These are phyloP conservation scores for Psittacus erithacus DNA, from an alignment of 2,113 vertebrate genomes.

Conservation along the genomic window DNA sequence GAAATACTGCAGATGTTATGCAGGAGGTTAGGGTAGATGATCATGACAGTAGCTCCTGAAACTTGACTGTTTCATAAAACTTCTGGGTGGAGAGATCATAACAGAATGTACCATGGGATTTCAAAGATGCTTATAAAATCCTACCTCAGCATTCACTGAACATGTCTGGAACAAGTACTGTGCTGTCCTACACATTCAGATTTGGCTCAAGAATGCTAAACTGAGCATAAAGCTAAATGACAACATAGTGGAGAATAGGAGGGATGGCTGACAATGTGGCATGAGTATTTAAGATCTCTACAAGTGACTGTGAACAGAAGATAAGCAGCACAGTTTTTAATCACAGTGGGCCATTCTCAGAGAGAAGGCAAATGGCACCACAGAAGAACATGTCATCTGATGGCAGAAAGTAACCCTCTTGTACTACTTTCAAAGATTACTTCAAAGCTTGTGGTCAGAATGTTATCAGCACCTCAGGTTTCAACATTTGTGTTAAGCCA, in stretches of 20 bases:
- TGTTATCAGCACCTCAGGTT: neutral
- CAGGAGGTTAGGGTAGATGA: neutral
- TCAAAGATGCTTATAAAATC: neutral
- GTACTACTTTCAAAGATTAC: neutral
- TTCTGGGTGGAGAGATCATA: slow-evolving; percentile 3
- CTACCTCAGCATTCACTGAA: neutral
- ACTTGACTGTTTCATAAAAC: slow-evolving; percentile 18
- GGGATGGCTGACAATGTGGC: neutral
- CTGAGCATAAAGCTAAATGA: neutral
- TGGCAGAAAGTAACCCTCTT: neutral
- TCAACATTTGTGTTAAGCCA: neutral
- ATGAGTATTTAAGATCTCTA: neutral
- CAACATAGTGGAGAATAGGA: neutral
- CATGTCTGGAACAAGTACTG: neutral
- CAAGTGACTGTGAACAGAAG: neutral
- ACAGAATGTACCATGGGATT: neutral
- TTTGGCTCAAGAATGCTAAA: neutral
- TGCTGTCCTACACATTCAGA: neutral
- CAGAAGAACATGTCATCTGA: neutral
- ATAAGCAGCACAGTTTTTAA: neutral
- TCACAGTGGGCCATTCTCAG: neutral
- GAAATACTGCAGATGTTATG: neutral
- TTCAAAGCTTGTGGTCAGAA: neutral
- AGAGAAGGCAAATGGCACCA: neutral
- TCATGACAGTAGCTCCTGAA: neutral